Evolutionary conservation across 2,113 vertebrate genomes (phyloP).

Genomic region (Hypomesus transpacificus): DNA sequence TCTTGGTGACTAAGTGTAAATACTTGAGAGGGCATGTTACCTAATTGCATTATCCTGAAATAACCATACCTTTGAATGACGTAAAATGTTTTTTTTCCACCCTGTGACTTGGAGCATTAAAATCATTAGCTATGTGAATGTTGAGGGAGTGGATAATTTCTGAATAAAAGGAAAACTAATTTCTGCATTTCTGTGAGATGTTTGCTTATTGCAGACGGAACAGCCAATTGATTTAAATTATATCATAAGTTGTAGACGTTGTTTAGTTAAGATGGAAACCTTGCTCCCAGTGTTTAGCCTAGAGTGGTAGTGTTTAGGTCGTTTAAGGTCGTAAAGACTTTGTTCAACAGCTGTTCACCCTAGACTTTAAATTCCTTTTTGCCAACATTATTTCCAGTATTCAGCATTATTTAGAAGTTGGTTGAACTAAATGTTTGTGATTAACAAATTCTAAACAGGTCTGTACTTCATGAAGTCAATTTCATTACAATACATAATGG

Average conservation of each 20-base stretch:
- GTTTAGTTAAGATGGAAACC: too few relatives aligned
- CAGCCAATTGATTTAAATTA: background rate
- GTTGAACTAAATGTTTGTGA: too few relatives aligned
- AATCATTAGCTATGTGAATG: background rate
- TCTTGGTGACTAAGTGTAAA: conserved; percentile 15
- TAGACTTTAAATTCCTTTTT: background rate
- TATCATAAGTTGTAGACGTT: too few relatives aligned
- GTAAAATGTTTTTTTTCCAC: background rate
- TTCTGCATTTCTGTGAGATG: background rate
- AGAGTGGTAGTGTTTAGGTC: background rate
- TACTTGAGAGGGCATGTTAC: background rate
- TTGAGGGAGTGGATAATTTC: background rate
- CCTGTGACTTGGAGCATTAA: background rate
- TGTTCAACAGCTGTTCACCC: background rate
- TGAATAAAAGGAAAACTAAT: background rate
- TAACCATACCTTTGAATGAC: background rate
- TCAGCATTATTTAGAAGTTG: background rate
- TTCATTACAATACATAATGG: background rate
- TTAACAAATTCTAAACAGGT: background rate
- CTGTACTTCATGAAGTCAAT: background rate
- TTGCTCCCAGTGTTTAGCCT: background rate
- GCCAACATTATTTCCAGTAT: background rate
- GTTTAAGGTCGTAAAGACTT: background rate
- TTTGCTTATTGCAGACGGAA: background rate
- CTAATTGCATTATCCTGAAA: background rate